Percentiles rank a stretch among this genome's conserved stretches.
phyloP scores from a whole-genome alignment of 64 coral and sea anemone species.

The Porites australiensis region DNA sequence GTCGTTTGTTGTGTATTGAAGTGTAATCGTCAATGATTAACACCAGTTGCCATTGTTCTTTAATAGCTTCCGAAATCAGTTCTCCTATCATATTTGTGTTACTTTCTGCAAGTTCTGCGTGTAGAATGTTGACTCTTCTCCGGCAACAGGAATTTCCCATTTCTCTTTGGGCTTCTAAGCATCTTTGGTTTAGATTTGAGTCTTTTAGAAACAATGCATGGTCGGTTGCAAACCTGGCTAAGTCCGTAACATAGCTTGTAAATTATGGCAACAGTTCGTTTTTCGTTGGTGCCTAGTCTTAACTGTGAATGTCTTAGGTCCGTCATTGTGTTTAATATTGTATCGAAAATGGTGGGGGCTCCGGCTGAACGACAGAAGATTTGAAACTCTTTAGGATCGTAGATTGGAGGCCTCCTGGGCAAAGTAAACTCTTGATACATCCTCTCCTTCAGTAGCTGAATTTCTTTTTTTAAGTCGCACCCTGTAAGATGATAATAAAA shows the following conservation, averaged over 20 bases:
- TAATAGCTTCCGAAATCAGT: conserved; percentile 46
- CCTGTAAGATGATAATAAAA: too few species aligned
- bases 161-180: background rate
- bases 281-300: background rate
- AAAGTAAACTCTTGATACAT: too few species aligned
- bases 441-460: too few species aligned
- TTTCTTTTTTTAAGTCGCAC: too few species aligned
- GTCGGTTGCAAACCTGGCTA: conserved; percentile 40
- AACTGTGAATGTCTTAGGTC: background rate
- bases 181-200: conserved; percentile 1
- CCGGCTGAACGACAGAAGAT: too few species aligned
- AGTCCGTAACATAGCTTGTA: conserved; percentile 39
- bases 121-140: background rate
- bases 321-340: background rate
- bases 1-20: conserved; percentile 35
- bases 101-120: background rate
- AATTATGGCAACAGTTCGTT: conserved; percentile 23
- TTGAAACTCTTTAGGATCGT: background rate
- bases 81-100: background rate
- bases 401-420: too few species aligned
- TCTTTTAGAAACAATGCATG: conserved; percentile 18
- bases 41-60: conserved; percentile 50
- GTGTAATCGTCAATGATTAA: conserved; percentile 69
- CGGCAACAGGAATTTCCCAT: conserved; percentile 12
- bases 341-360: too few species aligned